Evolutionary conservation across 2,113 vertebrate genomes (phyloP).

Genomic region (Pterocles burchelli): DNA sequence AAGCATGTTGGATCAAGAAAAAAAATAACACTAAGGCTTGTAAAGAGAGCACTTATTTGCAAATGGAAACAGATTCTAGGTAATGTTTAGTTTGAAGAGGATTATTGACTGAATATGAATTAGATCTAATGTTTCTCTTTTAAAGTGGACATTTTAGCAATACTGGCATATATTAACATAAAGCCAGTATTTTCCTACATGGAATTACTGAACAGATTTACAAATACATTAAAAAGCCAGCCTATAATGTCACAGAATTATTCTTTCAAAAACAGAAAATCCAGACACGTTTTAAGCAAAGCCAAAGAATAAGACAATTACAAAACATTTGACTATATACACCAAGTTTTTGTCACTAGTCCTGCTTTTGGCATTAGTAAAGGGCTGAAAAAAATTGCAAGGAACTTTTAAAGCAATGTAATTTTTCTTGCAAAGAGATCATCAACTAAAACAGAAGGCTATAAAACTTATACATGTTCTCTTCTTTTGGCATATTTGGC

Average conservation of each 20-base stretch:
- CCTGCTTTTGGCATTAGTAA: background rate
- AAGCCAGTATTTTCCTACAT: background rate
- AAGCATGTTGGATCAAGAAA: background rate
- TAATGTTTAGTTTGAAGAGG: background rate
- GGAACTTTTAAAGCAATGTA: background rate
- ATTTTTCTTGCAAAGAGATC: background rate
- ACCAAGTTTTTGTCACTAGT: background rate
- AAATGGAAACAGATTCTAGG: background rate
- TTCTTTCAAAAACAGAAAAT: background rate
- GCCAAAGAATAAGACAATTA: background rate
- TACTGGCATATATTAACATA: background rate
- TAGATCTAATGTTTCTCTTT: background rate
- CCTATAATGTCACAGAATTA: background rate
- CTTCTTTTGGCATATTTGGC: background rate
- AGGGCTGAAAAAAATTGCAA: background rate
- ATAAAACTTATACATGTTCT: background rate
- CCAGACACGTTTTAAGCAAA: background rate
- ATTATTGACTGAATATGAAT: background rate
- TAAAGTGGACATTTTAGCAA: background rate
- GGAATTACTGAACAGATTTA: background rate
- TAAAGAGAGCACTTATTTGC: background rate
- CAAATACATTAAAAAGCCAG: background rate
- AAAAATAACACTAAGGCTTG: background rate
- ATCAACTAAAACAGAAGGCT: background rate
- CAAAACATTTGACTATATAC: background rate